Base-by-base conservation (phyloP, 2,888 invertebrate species). In the Mimachlamys varia region DNA sequence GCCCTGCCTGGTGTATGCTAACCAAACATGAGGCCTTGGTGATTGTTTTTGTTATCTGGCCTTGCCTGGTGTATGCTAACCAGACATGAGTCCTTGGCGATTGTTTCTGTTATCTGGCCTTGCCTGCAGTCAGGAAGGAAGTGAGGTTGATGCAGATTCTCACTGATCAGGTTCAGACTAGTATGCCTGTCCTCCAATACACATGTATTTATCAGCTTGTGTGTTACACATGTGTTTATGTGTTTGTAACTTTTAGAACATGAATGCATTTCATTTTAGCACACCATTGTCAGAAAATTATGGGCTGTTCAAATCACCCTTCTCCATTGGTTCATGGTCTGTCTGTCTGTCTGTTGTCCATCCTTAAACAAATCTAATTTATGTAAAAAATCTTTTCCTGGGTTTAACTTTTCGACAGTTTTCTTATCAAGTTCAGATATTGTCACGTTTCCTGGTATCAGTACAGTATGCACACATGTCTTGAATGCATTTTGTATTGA, bases 81-180 rank as follows among this genome's bases (percentile, higher is more conserved):
- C 62, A 62, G 0, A 62, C 62, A n/a, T 62, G 62, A 19, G 62
- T 2, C n/a, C n/a, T 62, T 62, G 62, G 22, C 10, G 53, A 53
- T 53, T 53, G 62, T 62, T 27, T 0, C 22, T 7, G 19, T 62
- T 62, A 62, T 62, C 62, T n/a, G 27, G 62, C 22, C 62, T 27
- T 13, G 62, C 62, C 62, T 62, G 62, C 62, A 62, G 62, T 62
- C 62, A 62, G 62, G 62, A 62, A 62, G 62, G 62, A 62, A 62
- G 62, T 62, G 62, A 62, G 62, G 62, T 62, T 27, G 53, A n/a
- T n/a, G 22, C 62, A n/a, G 62, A 27, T 62, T 62, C n/a, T 62
- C 27, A 62, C 62, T n/a, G 62, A 27, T 15, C 55, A 10, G 62
- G n/a, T 62, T 27, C 62, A n/a, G 53, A 53, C 53, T 53, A 15